Conservation (phyloP, 1,140 invertebrate genomes). For the Bombus polaris region DNA sequence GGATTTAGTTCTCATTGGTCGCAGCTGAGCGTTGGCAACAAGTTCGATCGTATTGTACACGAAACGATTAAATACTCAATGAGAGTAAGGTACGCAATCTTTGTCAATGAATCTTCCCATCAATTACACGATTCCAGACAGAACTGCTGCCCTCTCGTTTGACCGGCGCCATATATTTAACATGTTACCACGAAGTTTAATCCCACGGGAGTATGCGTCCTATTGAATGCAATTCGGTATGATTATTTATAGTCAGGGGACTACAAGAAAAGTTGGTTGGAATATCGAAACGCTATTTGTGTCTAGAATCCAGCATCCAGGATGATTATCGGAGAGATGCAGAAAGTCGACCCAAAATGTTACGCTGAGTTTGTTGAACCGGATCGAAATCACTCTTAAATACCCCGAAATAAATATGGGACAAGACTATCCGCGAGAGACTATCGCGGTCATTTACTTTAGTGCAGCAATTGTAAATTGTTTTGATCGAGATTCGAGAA, state of each 20-base stretch:
- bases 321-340: conserved; percentile 21
- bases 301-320: neutral
- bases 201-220: neutral
- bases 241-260: conserved; percentile 19
- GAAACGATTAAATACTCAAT: too few species aligned
- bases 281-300: conserved; percentile 20
- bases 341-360: conserved; percentile 8
- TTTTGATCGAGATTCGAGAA: neutral
- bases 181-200: neutral
- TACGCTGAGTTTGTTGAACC: neutral
- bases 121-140: neutral
- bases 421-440: neutral
- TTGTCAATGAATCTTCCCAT: neutral
- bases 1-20: neutral
- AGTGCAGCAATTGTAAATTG: neutral
- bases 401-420: conserved; percentile 10
- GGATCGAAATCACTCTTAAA: conserved; percentile 1
- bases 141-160: neutral
- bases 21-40: neutral
- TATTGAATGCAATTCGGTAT: neutral
- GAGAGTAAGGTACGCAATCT: neutral
- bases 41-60: neutral
- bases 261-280: neutral
- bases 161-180: neutral
- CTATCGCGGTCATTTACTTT: neutral